Evolutionary conservation across 92 coral and sea anemone species (phyloP), one percentile per base, ranked within the genome.

Genomic region (Zoanthus solanderi): DNA sequence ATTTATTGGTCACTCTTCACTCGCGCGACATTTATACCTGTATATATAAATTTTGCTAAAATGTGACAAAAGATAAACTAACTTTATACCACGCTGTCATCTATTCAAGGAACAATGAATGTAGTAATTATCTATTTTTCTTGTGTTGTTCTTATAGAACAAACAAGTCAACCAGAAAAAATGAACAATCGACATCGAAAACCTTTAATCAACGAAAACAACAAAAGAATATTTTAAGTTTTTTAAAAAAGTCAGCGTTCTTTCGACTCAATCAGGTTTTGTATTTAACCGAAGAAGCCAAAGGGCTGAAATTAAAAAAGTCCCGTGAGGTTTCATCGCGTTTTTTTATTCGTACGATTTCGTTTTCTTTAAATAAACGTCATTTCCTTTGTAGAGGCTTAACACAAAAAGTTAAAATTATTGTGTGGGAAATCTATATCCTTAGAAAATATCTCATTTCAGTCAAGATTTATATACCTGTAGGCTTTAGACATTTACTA

Each of bases 121-220:
- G 60, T n/a, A 57, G 47, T n/a, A 48, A 75, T 48, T 72, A 14
- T 32, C 69, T 37, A 10, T 37, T 75, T 46, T 23, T 75, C 2
- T 17, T 9, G 16, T 75, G 11, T 75, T 75, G 79, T 75, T 48
- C n/a, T 75, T 29, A 47, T 16, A 75, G 58, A 75, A 75, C 47
- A 32, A 60, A 60, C 34, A 47, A 34, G 10, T 60, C 72, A 79
- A 60, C 54, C 56, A 79, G 30, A 45, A 79, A 78, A 79, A 29
- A 14, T 16, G 28, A 60, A 57, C 84, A 79, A 79, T 79, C 84
- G 58, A 78, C 72, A 79, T 78, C 30, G 71, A 32, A 75, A 50
- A 50, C 14, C 61, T 12, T 52, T 23, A 8, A 63, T 15, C 42
- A 79, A 42, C 50, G 60, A 52, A 29, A 79, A 46, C 15, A 18